phyloP scores from a whole-genome alignment of 2,888 invertebrate species.

The Taenaris catops region DNA sequence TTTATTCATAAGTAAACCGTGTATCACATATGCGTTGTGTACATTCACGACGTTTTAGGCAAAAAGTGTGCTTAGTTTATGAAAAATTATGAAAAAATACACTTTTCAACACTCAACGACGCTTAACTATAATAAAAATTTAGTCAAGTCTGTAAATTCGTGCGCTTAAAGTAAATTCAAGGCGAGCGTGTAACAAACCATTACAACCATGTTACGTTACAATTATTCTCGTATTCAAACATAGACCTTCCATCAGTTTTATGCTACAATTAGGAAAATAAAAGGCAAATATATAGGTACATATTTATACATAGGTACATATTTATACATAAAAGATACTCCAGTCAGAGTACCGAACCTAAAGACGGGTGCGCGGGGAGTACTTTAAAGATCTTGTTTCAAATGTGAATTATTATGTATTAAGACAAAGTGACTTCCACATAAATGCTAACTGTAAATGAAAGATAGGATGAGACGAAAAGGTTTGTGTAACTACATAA shows the following conservation, averaged over 20 bases:
- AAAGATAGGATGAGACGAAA: too few relatives aligned
- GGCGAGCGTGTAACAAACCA: slow-evolving; percentile 39
- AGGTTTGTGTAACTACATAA: too few relatives aligned
- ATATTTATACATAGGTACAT: too few relatives aligned
- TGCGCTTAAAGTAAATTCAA: slow-evolving; percentile 65
- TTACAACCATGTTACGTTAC: slow-evolving; percentile 16
- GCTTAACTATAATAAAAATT: slow-evolving; percentile 42
- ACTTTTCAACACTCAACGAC: slow-evolving; percentile 46
- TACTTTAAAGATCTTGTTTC: too few relatives aligned
- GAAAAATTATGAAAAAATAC: slow-evolving; percentile 59
- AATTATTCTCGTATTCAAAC: slow-evolving; percentile 1
- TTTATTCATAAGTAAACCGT: slow-evolving; percentile 73
- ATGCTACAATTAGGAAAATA: too few relatives aligned
- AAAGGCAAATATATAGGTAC: too few relatives aligned
- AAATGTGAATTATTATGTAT: too few relatives aligned
- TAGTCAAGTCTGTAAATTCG: slow-evolving; percentile 64
- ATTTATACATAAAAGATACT: too few relatives aligned
- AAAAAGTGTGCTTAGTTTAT: slow-evolving; percentile 65
- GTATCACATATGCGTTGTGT: slow-evolving; percentile 76
- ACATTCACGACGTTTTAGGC: slow-evolving; percentile 71
- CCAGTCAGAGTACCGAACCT: too few relatives aligned
- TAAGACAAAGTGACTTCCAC: too few relatives aligned
- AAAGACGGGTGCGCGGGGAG: too few relatives aligned
- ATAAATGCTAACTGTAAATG: too few relatives aligned
- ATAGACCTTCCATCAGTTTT: slow-evolving; percentile 6